Percentiles rank a stretch among this genome's conserved stretches.
These are phyloP conservation scores for Caenorhabditis uteleia DNA, from an alignment of 2,888 invertebrate species.

Conservation along the genomic window DNA sequence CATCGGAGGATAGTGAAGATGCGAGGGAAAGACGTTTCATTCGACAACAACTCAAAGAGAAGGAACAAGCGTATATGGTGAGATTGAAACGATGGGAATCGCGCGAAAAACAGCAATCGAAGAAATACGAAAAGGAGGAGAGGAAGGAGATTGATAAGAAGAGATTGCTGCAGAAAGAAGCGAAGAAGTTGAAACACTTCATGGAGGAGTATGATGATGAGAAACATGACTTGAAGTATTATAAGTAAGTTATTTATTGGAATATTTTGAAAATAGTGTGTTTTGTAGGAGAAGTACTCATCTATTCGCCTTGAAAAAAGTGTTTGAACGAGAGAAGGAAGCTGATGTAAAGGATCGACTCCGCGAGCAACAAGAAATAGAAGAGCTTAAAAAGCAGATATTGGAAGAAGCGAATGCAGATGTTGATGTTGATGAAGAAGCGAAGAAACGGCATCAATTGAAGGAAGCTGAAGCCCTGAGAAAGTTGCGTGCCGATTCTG, in stretches of 20 bases:
- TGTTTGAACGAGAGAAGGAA: conserved; percentile 91
- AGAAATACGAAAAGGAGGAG: conserved; percentile 80
- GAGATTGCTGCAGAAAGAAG: conserved; percentile 77
- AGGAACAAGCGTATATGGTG: conserved; percentile 58
- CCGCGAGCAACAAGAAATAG: conserved; percentile 75
- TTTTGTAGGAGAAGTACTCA: conserved; percentile 10
- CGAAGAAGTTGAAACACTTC: conserved; percentile 92
- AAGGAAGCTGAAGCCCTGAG: conserved; percentile 56
- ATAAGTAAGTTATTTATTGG: conserved; percentile 80
- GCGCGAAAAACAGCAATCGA: conserved; percentile 83
- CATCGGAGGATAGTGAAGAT: conserved; percentile 59
- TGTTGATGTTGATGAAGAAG: conserved; percentile 60
- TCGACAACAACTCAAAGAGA: conserved; percentile 49
- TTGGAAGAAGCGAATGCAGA: conserved; percentile 39
- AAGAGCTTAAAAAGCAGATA: conserved; percentile 77
- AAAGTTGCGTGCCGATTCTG: conserved; percentile 51
- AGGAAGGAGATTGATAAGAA: conserved; percentile 71
- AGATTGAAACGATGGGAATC: conserved; percentile 80
- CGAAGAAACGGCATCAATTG: conserved; percentile 45
- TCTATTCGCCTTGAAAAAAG: conserved; percentile 73
- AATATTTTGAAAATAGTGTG: too few relatives aligned
- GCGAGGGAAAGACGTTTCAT: conserved; percentile 46
- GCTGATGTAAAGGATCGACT: conserved; percentile 77
- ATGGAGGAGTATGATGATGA: conserved; percentile 99
- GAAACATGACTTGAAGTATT: conserved; percentile 93